Base-by-base conservation (phyloP, 92 coral and sea anemone genomes). In the Parazoanthus atlanticus region DNA sequence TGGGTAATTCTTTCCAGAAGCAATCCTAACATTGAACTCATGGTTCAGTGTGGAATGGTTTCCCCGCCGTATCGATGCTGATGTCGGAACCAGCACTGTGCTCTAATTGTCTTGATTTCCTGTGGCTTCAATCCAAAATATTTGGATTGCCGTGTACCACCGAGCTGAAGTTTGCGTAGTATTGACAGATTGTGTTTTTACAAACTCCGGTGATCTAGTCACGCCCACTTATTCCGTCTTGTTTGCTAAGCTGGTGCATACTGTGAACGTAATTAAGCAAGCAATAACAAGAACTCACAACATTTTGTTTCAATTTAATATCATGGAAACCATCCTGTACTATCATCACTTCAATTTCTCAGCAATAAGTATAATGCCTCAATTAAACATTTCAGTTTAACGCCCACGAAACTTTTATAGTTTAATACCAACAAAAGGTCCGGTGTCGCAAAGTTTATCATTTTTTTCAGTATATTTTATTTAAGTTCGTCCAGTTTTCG, bases 61-160 rank as follows among this genome's bases (percentile, higher is more conserved):
- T 52, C 30, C 21, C 41, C 47, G 84, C 13, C 72, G 84, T 56
- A 10, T 0, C 69, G n/a, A 5, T 17, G 15, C 75, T 70, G 15
- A 26, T 70, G 75, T 52, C 41, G 47, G 58, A 12, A 79, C 29
- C 43, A 28, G 65, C 38, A 33, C n/a, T 80, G 65, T 12, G n/a
- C 25, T 17, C 71, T 56, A 79, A 58, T 31, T 25, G 41, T 56
- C 46, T 11, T 31, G 47, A 26, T 32, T 52, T 80, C 84, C 84
- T 80, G 84, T 80, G 84, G 41, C 30, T 54, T 31, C 40, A 80
- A 80, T 80, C 21, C 70, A 54, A 80, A 80, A 80, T 80, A 80
- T 80, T 56, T 80, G 64, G 30, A 54, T 54, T 54, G 72, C 38
- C 33, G 40, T 61, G 69, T 23, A 61, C 26, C 69, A 25, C 69